phyloP scores from a whole-genome alignment of 2,797 vertebrate species.

The Mormyrops attenuatus region DNA sequence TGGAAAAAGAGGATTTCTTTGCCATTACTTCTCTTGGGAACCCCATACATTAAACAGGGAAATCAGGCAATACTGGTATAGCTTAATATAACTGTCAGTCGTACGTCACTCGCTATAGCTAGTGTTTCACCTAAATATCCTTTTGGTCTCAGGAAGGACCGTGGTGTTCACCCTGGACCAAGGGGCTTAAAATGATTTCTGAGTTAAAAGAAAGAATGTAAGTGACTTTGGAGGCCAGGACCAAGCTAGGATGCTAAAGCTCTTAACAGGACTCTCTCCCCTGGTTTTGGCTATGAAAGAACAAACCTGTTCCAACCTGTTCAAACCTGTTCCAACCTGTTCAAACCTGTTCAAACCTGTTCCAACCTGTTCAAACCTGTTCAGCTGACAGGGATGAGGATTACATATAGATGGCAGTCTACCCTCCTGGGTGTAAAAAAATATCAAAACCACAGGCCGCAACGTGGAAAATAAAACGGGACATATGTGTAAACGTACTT shows the following conservation, averaged over 20 bases:
- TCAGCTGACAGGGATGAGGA: background rate
- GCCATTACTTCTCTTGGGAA: background rate
- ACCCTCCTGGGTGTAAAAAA: background rate
- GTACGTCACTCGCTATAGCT: background rate
- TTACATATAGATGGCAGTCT: background rate
- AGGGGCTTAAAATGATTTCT: background rate
- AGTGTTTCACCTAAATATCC: background rate
- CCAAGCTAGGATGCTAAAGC: background rate
- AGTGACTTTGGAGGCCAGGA: background rate
- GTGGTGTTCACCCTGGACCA: background rate
- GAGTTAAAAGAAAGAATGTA: background rate
- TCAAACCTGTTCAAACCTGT: too few species aligned
- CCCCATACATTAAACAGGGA: background rate
- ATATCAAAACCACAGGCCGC: background rate
- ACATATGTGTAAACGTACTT: background rate
- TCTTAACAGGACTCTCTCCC: background rate
- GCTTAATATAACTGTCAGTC: background rate
- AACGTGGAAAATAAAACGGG: too few species aligned
- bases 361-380: too few species aligned
- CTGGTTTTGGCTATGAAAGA: background rate
- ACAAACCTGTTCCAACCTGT: too few species aligned
- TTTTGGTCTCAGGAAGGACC: background rate
- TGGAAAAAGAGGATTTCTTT: background rate
- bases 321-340: too few species aligned
- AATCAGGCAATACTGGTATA: background rate